phyloP scores from a whole-genome alignment of 2,113 vertebrate genomes.

The Chionomys nivalis region DNA sequence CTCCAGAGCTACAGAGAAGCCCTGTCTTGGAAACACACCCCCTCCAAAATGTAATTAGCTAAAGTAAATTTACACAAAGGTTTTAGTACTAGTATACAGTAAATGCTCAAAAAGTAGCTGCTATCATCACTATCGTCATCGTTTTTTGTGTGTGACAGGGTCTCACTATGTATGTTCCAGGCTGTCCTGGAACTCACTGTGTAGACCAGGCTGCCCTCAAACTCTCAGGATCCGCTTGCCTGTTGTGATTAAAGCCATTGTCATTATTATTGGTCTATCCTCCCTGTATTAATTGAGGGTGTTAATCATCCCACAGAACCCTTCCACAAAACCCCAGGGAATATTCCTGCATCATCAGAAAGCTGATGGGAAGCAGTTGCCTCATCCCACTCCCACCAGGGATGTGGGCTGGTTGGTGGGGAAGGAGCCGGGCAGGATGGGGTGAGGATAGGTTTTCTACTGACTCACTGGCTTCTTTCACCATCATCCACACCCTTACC shows the following conservation, averaged over 20 bases:
- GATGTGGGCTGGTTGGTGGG: constrained; percentile 54
- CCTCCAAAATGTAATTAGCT: not conserved
- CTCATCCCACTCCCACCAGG: not conserved
- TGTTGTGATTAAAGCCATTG: constrained; percentile 8
- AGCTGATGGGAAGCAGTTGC: constrained; percentile 53
- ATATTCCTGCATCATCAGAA: constrained; percentile 53
- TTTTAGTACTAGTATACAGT: not conserved
- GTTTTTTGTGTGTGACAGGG: not conserved
- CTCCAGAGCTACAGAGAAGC: too few relatives aligned
- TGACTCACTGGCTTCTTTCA: constrained; percentile 75
- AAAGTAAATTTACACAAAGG: constrained; percentile 43
- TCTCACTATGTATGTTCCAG: not conserved
- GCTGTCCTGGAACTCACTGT: too few relatives aligned
- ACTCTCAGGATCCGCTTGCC: not conserved
- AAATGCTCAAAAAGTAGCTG: constrained; percentile 39
- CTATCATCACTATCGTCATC: not conserved
- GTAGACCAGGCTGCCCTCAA: not conserved
- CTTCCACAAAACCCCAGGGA: constrained; percentile 51
- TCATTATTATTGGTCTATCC: constrained; percentile 11
- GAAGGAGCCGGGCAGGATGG: constrained; percentile 69
- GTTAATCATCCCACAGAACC: constrained; percentile 19
- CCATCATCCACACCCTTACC: constrained; percentile 17
- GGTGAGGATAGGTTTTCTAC: constrained; percentile 62
- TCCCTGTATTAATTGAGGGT: constrained; percentile 26
- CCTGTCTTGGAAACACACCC: too few relatives aligned